Percentiles rank a stretch among this genome's conserved stretches.
Conservation (phyloP, 2,797 vertebrate genomes). For the Astyanax mexicanus region DNA sequence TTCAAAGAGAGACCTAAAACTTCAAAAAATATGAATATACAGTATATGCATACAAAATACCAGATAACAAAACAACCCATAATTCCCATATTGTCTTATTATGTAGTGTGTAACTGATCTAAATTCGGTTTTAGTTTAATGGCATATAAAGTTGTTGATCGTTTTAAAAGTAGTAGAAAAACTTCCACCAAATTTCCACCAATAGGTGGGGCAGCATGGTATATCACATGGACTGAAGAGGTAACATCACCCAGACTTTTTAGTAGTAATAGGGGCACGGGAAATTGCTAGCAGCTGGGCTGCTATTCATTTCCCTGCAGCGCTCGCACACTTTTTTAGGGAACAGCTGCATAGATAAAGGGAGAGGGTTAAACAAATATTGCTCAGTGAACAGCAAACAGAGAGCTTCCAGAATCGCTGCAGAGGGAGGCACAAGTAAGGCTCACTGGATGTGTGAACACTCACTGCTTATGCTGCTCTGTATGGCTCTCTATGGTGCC, state of each 20-base stretch:
- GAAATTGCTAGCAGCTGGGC: conserved; percentile 80
- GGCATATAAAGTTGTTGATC: not conserved
- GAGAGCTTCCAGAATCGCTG: conserved; percentile 56
- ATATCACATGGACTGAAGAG: conserved; percentile 43
- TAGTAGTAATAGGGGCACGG: conserved; percentile 64
- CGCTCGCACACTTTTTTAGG: conserved; percentile 63
- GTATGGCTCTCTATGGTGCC: conserved; percentile 73
- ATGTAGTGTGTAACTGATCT: not conserved
- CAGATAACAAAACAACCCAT: too few relatives aligned
- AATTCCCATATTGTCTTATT: too few relatives aligned
- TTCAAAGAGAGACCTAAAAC: too few relatives aligned
- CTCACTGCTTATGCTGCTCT: conserved; percentile 72
- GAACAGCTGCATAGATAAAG: conserved; percentile 81
- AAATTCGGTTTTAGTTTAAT: not conserved
- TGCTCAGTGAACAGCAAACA: conserved; percentile 78
- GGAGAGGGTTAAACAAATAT: conserved; percentile 78
- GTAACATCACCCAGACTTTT: conserved; percentile 53
- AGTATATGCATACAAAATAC: too few relatives aligned
- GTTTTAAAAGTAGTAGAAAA: not conserved
- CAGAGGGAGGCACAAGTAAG: conserved; percentile 48
- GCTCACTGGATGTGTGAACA: conserved; percentile 62
- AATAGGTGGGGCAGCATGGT: too few relatives aligned
- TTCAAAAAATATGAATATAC: too few relatives aligned
- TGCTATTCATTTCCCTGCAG: conserved; percentile 58
- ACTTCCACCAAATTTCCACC: too few relatives aligned